Conservation (phyloP, 2,797 vertebrate genomes). For the Taenioides sp. region DNA sequence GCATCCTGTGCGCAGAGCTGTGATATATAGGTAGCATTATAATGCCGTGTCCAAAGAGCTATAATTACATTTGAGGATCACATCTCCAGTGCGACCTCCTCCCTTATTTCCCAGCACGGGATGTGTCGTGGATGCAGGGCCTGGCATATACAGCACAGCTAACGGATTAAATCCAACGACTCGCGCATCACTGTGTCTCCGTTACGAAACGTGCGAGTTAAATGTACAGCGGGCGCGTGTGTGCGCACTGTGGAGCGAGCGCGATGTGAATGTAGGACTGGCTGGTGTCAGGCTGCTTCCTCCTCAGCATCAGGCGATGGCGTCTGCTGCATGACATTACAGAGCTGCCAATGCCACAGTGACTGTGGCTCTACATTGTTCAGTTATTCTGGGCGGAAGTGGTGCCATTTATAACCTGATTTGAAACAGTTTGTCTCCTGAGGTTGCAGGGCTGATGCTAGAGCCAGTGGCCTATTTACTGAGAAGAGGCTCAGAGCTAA, state of each 20-base stretch:
- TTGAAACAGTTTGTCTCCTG: constrained; percentile 22
- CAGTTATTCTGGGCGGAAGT: constrained; percentile 20
- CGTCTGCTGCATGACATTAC: constrained; percentile 54
- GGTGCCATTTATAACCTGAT: constrained; percentile 32
- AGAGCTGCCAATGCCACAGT: constrained; percentile 29
- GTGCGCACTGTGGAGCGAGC: constrained; percentile 22
- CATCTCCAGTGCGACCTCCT: constrained; percentile 17
- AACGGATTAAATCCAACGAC: constrained; percentile 56
- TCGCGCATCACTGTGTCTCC: constrained; percentile 55
- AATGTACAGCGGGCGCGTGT: constrained; percentile 51
- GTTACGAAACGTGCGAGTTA: constrained; percentile 69
- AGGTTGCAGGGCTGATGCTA: constrained; percentile 29
- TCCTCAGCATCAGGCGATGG: constrained; percentile 52
- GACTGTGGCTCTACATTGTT: constrained; percentile 26
- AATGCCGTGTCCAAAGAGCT: constrained; percentile 23
- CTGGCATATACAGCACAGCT: constrained; percentile 40
- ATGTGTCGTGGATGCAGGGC: constrained; percentile 43
- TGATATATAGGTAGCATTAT: constrained; percentile 41
- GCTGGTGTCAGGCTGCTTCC: constrained; percentile 40
- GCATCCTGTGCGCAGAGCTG: constrained; percentile 56
- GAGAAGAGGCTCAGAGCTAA: constrained; percentile 39
- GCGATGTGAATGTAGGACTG: constrained; percentile 32
- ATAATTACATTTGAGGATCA: constrained; percentile 47
- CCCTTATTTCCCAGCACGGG: constrained; percentile 32
- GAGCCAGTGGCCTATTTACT: constrained; percentile 56